phyloP scores from a whole-genome alignment of 2,113 vertebrate genomes.

The Pipra filicauda region DNA sequence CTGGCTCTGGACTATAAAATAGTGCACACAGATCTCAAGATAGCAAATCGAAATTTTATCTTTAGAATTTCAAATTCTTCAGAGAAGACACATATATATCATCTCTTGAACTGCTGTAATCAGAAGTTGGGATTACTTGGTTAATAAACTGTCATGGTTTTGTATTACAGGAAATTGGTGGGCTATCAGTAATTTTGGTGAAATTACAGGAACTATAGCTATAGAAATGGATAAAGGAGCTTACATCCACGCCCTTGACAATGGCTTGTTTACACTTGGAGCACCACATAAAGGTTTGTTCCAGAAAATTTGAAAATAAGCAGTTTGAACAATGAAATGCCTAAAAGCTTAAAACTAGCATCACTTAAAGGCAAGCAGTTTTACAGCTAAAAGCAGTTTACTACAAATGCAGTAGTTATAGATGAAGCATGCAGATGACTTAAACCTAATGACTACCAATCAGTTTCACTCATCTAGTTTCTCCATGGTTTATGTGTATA shows the following conservation, averaged over 20 bases:
- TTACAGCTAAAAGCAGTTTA: neutral
- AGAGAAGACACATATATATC: accelerated
- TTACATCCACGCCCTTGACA: slow-evolving; percentile 92
- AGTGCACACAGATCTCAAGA: neutral
- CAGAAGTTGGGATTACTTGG: neutral
- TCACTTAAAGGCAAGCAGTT: neutral
- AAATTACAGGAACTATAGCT: slow-evolving; percentile 90
- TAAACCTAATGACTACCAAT: neutral
- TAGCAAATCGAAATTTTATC: neutral
- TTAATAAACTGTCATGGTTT: neutral
- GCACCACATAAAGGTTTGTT: slow-evolving; percentile 86
- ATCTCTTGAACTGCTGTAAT: neutral
- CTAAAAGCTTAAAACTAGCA: neutral
- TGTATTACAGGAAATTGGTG: slow-evolving; percentile 88
- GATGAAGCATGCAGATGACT: neutral
- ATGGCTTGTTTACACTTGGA: slow-evolving; percentile 93
- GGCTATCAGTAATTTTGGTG: slow-evolving; percentile 83
- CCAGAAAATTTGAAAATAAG: neutral
- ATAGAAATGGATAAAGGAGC: slow-evolving; percentile 94
- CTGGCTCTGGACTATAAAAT: neutral
- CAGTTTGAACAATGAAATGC: neutral
- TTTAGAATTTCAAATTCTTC: neutral
- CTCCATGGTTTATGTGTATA: neutral
- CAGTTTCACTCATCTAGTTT: neutral
- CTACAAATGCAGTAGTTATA: neutral